Percentiles rank a stretch among this genome's conserved stretches.
These are phyloP conservation scores for Nemurella pictetii DNA, from an alignment of 2,888 invertebrate genomes.

Conservation along the genomic window DNA sequence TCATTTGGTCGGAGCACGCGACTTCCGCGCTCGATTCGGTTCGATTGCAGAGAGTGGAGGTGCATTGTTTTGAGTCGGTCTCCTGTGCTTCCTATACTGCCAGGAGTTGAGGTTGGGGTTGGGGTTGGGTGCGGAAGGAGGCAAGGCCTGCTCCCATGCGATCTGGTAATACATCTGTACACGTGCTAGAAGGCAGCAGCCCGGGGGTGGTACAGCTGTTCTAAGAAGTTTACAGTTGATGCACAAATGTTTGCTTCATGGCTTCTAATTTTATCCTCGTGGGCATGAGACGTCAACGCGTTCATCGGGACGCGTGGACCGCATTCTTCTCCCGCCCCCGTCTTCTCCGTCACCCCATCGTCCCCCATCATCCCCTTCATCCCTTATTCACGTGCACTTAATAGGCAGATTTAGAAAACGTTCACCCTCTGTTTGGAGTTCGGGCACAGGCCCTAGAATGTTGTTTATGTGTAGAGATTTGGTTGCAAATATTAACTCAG, in stretches of 20 bases:
- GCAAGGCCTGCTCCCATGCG: background rate
- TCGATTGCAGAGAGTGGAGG: background rate
- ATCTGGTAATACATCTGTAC: background rate
- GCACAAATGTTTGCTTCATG: slow-evolving; percentile 6
- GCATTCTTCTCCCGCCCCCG: background rate
- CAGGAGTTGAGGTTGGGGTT: no score
- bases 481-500: background rate
- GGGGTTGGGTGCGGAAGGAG: no score
- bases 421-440: background rate
- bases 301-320: background rate
- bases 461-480: background rate
- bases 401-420: background rate
- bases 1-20: slow-evolving; percentile 10
- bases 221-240: background rate
- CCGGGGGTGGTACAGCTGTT: background rate
- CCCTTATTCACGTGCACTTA: background rate
- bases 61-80: background rate
- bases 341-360: background rate
- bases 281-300: slow-evolving; percentile 11
- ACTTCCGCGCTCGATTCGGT: background rate
- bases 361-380: no score
- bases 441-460: background rate
- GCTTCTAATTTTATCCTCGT: background rate
- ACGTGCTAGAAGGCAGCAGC: background rate
- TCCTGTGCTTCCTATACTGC: no score